phyloP scores from a whole-genome alignment of 1,140 invertebrate genomes.

The Drosophila burlai region DNA sequence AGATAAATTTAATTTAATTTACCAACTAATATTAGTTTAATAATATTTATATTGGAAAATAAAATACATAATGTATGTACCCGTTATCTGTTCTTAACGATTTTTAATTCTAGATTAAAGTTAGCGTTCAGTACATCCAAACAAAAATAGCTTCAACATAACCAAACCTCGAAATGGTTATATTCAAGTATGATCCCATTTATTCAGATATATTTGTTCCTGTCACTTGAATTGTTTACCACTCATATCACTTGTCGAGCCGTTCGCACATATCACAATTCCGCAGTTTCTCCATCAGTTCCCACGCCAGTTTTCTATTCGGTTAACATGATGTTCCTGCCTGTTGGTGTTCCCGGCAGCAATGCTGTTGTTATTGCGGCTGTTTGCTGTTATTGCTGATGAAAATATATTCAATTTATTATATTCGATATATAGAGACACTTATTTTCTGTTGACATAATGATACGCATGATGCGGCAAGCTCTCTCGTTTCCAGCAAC shows the following conservation, averaged over 20 bases:
- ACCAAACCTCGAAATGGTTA: not conserved
- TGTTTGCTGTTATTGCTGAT: conserved; percentile 76
- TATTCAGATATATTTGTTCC: conserved; percentile 18
- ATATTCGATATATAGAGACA: conserved; percentile 78
- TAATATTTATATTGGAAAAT: not conserved
- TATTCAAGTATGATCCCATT: conserved; percentile 1
- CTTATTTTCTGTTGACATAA: conserved; percentile 77
- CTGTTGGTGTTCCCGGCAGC: conserved; percentile 3
- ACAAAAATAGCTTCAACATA: not conserved
- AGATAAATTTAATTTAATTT: not conserved
- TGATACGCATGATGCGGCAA: conserved; percentile 59
- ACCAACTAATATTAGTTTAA: not conserved
- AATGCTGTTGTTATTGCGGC: conserved; percentile 52
- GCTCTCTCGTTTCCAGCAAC: conserved; percentile 33
- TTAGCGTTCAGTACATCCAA: not conserved
- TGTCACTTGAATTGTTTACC: conserved; percentile 58
- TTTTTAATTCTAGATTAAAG: too few relatives aligned
- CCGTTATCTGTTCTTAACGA: not conserved
- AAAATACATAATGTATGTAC: not conserved
- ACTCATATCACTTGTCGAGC: conserved; percentile 63
- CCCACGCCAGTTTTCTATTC: conserved; percentile 48
- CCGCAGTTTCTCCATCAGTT: not conserved
- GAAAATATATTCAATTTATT: conserved; percentile 83
- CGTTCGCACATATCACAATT: conserved; percentile 12
- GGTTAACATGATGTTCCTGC: conserved; percentile 72